A percentile compares a stretch with the other conserved stretches of the same genome.
Evolutionary conservation across 64 coral and sea anemone genomes (phyloP).

Genomic region (Pocillopora damicornis): DNA sequence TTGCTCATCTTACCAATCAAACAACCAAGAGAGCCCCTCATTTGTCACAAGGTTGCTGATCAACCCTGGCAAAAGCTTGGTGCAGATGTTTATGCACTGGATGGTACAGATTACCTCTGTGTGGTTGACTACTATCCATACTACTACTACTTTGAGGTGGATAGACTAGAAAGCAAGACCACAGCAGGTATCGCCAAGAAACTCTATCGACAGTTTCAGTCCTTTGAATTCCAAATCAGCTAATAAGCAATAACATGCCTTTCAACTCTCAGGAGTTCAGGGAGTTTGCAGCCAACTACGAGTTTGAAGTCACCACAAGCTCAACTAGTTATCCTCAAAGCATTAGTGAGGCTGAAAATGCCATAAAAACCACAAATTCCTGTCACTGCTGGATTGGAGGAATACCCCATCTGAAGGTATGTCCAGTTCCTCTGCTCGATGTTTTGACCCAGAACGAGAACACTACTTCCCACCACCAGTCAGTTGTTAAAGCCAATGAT

Average conservation of each 20-base stretch:
- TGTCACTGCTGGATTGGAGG: neutral
- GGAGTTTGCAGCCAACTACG: neutral
- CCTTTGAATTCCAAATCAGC: conserved; percentile 13
- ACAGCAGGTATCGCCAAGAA: neutral
- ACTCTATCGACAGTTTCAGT: neutral
- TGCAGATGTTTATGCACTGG: neutral
- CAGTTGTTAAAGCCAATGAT: neutral
- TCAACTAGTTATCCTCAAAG: neutral
- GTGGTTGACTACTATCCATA: conserved; percentile 1
- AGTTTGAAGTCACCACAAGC: neutral
- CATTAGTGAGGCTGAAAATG: conserved; percentile 1
- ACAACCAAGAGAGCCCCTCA: neutral
- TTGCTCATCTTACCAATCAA: neutral
- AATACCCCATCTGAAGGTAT: conserved; percentile 28
- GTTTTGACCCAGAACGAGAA: conserved; percentile 9
- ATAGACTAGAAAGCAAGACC: conserved; percentile 14
- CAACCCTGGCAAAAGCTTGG: conserved; percentile 25
- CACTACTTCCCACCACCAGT: conserved; percentile 12
- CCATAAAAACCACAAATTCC: neutral
- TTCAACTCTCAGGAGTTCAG: neutral
- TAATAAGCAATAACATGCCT: conserved; percentile 21
- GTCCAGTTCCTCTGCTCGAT: neutral
- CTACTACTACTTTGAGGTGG: neutral
- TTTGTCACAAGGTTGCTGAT: conserved; percentile 14
- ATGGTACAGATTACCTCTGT: conserved; percentile 17